Evolutionary conservation across 2,113 vertebrate genomes (phyloP).

Genomic region (Ctenodactylus gundi): DNA sequence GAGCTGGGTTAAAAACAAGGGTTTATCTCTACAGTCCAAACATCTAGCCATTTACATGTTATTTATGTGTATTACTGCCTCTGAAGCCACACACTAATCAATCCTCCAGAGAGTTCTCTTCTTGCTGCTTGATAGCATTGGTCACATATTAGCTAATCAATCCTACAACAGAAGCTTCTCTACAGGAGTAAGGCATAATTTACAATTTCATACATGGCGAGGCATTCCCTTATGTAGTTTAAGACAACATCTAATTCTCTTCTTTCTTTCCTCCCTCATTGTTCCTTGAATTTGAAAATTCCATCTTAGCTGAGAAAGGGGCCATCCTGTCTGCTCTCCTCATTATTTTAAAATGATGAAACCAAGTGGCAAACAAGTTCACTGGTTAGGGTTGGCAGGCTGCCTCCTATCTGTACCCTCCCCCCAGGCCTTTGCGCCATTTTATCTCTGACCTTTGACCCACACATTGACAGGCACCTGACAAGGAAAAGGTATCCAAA

Average conservation of each 20-base stretch:
- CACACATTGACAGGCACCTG: neutral
- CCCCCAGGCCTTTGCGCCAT: neutral
- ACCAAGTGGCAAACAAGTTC: neutral
- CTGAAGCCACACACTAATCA: neutral
- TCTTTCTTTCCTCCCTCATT: neutral
- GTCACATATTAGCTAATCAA: neutral
- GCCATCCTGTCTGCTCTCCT: neutral
- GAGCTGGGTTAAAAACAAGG: neutral
- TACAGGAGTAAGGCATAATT: neutral
- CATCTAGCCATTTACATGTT: neutral
- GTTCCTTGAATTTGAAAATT: neutral
- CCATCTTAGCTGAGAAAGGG: slow-evolving; percentile 12
- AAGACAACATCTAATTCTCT: neutral
- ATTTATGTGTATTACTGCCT: neutral
- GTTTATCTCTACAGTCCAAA: neutral
- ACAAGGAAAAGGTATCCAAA: neutral
- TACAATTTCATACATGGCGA: neutral
- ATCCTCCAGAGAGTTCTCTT: neutral
- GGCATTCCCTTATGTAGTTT: neutral
- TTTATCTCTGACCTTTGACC: neutral
- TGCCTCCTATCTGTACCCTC: neutral
- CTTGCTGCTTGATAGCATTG: neutral
- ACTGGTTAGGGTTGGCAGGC: neutral
- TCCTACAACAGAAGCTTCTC: neutral
- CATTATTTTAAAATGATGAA: slow-evolving; percentile 17